Conservation (phyloP, 2,888 invertebrate genomes). For the Yponomeuta plumbellus region DNA sequence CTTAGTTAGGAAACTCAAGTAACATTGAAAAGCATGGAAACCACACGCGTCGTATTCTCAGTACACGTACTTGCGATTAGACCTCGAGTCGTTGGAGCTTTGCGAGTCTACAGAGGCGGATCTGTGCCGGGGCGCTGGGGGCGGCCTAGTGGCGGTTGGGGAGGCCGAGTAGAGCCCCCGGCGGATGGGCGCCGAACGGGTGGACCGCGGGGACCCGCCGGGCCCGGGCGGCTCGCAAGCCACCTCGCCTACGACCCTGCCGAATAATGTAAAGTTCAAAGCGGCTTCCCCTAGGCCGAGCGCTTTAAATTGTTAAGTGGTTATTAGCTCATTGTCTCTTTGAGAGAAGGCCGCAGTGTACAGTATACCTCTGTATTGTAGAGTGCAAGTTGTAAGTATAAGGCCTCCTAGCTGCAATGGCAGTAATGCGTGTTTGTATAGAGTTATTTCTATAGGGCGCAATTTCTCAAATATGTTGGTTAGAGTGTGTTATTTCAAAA, state of each 20-base stretch:
- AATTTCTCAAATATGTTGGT: too few relatives aligned
- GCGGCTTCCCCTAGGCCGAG: neutral
- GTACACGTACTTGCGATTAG: constrained; percentile 80
- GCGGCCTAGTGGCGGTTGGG: constrained; percentile 88
- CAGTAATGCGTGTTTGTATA: too few relatives aligned
- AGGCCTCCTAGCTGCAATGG: too few relatives aligned
- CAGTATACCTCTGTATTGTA: too few relatives aligned
- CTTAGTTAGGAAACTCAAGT: too few relatives aligned
- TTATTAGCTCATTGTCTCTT: too few relatives aligned
- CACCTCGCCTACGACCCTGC: constrained; percentile 63
- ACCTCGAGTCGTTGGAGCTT: constrained; percentile 90
- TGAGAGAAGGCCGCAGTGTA: too few relatives aligned
- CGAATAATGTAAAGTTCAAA: neutral
- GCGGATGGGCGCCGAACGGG: constrained; percentile 85
- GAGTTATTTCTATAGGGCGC: too few relatives aligned
- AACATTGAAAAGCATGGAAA: too few relatives aligned
- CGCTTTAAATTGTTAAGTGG: neutral
- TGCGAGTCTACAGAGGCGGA: constrained; percentile 93
- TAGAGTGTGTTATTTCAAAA: too few relatives aligned
- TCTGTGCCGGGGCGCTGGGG: constrained; percentile 83
- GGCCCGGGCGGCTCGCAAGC: constrained; percentile 44
- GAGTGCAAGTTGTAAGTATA: too few relatives aligned
- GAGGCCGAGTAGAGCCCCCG: constrained; percentile 85
- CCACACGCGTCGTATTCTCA: too few relatives aligned
- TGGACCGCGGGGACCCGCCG: constrained; percentile 86